Percentiles rank a stretch among this genome's conserved stretches.
Conservation (phyloP, 2,113 vertebrate species). For the Nerophis ophidion region DNA sequence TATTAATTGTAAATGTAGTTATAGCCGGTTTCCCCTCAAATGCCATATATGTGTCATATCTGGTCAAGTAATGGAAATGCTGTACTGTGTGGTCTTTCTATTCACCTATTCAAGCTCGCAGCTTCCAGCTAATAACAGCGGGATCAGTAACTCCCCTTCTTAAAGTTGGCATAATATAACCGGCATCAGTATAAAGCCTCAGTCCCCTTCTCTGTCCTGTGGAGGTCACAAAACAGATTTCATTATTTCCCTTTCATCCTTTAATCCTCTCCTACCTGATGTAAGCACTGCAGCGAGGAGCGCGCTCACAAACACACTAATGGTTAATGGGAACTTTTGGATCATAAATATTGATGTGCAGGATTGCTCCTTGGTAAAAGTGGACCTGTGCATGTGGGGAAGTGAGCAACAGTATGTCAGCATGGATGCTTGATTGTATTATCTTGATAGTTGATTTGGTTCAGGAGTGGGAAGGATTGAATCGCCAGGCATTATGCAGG, state of each 20-base stretch:
- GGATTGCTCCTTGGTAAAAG: constrained; percentile 1
- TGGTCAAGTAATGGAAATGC: constrained; percentile 45
- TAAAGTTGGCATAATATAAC: constrained; percentile 43
- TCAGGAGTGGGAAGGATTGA: neutral
- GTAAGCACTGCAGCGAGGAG: constrained; percentile 20
- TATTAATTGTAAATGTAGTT: constrained; percentile 4
- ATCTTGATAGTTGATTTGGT: constrained; percentile 2
- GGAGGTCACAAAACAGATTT: constrained; percentile 61
- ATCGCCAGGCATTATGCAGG: neutral
- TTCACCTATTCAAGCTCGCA: constrained; percentile 16
- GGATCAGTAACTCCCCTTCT: constrained; percentile 35
- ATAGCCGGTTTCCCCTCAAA: constrained; percentile 7
- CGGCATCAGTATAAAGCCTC: constrained; percentile 27
- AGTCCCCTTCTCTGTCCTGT: constrained; percentile 33
- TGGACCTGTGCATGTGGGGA: constrained; percentile 8
- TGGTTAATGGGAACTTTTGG: constrained; percentile 33
- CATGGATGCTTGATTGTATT: constrained; percentile 9
- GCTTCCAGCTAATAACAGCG: constrained; percentile 29
- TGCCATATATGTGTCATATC: constrained; percentile 23
- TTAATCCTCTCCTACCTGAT: constrained; percentile 57
- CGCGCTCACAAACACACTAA: constrained; percentile 16
- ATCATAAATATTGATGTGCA: constrained; percentile 33
- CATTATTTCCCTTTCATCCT: constrained; percentile 62
- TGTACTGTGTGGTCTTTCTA: constrained; percentile 17
- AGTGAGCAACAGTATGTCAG: constrained; percentile 20